Evolutionary conservation across 2,888 invertebrate species (phyloP).

Genomic region (Pseudanteris insignis): DNA sequence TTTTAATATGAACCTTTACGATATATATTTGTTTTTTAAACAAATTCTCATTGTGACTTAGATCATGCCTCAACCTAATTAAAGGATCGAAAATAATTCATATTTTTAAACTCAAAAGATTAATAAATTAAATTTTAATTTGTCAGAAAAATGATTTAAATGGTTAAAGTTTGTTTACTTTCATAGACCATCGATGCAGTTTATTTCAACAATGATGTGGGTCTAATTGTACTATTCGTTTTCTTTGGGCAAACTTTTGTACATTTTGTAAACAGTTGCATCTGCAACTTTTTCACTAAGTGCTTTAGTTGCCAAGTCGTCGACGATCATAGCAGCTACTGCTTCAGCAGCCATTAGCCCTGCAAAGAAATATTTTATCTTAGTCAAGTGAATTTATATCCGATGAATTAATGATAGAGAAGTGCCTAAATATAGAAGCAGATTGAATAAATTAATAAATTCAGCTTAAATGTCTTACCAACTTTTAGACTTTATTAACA

Average conservation of each 20-base stretch:
- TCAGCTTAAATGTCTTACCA: neutral
- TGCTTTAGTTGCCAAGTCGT: slow-evolving; percentile 61
- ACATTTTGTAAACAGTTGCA: slow-evolving; percentile 61
- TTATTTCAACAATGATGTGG: no score
- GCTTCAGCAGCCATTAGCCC: slow-evolving; percentile 64
- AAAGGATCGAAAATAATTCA: neutral
- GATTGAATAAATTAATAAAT: neutral
- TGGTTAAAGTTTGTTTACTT: no score
- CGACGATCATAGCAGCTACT: slow-evolving; percentile 63
- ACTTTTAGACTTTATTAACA: neutral
- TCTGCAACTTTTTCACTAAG: slow-evolving; percentile 59
- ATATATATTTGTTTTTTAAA: no score
- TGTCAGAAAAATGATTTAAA: no score
- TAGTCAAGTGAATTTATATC: no score
- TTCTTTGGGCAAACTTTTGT: slow-evolving; percentile 55
- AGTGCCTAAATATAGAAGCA: slow-evolving; percentile 2
- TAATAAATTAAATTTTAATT: no score
- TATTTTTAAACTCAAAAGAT: no score
- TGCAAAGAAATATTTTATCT: slow-evolving; percentile 46
- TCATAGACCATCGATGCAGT: no score
- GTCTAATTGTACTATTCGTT: no score
- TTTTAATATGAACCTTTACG: no score
- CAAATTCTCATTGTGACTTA: no score
- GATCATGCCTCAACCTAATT: no score
- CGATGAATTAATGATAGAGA: slow-evolving; percentile 13